phyloP scores from a whole-genome alignment of 2,797 vertebrate genomes.

The Mormyrops attenuatus region DNA sequence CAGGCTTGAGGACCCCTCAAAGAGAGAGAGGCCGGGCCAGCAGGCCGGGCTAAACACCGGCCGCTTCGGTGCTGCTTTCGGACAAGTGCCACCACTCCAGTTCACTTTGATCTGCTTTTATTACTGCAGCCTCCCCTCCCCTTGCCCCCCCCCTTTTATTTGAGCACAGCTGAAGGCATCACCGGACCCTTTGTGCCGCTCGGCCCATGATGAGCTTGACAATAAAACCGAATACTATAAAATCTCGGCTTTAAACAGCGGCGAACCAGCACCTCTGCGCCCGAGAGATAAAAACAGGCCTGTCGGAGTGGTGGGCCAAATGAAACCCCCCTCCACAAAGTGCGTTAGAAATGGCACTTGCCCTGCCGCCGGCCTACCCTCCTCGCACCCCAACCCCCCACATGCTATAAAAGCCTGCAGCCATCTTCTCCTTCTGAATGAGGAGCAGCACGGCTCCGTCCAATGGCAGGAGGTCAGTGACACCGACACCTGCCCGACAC shows the following conservation, averaged over 20 bases:
- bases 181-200: neutral
- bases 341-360: neutral
- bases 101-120: constrained; percentile 4
- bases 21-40: neutral
- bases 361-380: neutral
- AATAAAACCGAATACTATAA: neutral
- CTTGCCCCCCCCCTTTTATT: neutral
- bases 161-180: neutral
- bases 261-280: neutral
- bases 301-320: neutral
- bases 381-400: neutral
- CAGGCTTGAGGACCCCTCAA: neutral
- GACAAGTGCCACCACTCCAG: neutral
- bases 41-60: no score
- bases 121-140: neutral
- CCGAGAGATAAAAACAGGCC: neutral
- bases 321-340: neutral
- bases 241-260: neutral
- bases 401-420: neutral
- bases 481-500: neutral
- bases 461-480: neutral
- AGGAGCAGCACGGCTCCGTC: neutral
- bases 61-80: neutral
- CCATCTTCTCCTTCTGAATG: neutral
- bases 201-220: neutral